These are phyloP conservation scores for Tenualosa ilisha DNA, from an alignment of 2,797 vertebrate species.

Conservation along the genomic window DNA sequence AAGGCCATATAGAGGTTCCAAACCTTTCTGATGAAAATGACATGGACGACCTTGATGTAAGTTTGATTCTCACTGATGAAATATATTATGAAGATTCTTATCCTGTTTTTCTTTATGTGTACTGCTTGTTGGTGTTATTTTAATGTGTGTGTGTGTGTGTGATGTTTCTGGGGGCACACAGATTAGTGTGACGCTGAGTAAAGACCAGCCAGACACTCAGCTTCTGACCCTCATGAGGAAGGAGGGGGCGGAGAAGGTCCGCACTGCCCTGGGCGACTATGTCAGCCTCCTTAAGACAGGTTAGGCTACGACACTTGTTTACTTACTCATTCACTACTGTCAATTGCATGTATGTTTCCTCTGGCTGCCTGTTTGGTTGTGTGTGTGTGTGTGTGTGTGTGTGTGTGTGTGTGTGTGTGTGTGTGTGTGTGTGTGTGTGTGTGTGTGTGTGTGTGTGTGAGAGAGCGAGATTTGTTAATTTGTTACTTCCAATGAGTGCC, in stretches of 20 bases:
- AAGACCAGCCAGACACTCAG: slow-evolving; percentile 86
- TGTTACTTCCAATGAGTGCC: no score
- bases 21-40: slow-evolving; percentile 95
- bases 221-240: slow-evolving; percentile 85
- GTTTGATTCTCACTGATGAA: slow-evolving; percentile 33
- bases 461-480: no score
- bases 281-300: slow-evolving; percentile 86
- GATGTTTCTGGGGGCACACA: slow-evolving; percentile 36
- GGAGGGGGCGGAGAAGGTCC: slow-evolving; percentile 77
- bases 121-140: background rate
- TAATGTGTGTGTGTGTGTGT: background rate
- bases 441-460: no score
- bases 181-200: slow-evolving; percentile 85
- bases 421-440: background rate
- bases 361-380: background rate
- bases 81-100: background rate
- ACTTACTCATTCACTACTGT: background rate
- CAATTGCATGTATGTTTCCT: background rate
- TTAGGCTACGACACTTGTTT: slow-evolving; percentile 46
- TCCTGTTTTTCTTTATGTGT: background rate
- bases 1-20: slow-evolving; percentile 85
- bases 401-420: background rate
- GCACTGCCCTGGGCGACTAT: slow-evolving; percentile 80
- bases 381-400: no score
- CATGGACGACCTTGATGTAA: slow-evolving; percentile 87